Base-by-base conservation (phyloP, 2,113 vertebrate species). In the Syngnathus floridae region DNA sequence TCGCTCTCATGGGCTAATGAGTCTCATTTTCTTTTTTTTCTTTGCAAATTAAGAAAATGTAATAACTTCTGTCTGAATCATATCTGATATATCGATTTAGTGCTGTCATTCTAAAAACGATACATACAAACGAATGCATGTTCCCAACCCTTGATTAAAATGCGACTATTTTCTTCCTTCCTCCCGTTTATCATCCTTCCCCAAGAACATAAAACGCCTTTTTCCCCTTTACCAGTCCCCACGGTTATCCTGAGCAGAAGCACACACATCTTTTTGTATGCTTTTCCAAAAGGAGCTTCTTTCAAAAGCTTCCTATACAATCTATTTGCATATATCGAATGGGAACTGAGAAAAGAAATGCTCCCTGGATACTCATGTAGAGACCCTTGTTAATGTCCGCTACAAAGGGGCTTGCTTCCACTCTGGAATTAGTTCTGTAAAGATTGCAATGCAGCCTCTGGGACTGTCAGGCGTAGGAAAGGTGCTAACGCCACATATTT, bases 351-450 rank as follows among this genome's bases (percentile, higher is more conserved):
- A 56, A 56, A 56, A 56, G 26, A 56, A 35, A 26, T 16, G 26
- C 12, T 56, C 54, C 26, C 54, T 7, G 54, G 54, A 35, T 56
- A 56, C 26, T 56, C 5, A 35, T 56, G 26, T 8, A 4, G n/a
- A 61, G 40, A 21, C 54, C 13, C 54, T 56, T 56, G 26, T 61
- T 61, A 61, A 41, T 41, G 37, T 61, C 21, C 43, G 2, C 59
- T 26, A 5, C 38, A 22, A 61, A 26, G 19, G n/a, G 19, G 37
- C 40, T 21, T 26, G 22, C n/a, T 41, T 41, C 26, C 58, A 61
- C 58, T 41, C 37, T 41, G 38, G 58, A 61, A 61, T 61, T 43
- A 43, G 40, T 21, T 61, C 40, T 43, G 40, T 9, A 61, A 26
- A 22, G 38, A 61, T 26, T 22, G 59, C 5, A 61, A 61, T 16